These are phyloP conservation scores for Drosophila greeni DNA, from an alignment of 2,888 invertebrate species.

Conservation along the genomic window DNA sequence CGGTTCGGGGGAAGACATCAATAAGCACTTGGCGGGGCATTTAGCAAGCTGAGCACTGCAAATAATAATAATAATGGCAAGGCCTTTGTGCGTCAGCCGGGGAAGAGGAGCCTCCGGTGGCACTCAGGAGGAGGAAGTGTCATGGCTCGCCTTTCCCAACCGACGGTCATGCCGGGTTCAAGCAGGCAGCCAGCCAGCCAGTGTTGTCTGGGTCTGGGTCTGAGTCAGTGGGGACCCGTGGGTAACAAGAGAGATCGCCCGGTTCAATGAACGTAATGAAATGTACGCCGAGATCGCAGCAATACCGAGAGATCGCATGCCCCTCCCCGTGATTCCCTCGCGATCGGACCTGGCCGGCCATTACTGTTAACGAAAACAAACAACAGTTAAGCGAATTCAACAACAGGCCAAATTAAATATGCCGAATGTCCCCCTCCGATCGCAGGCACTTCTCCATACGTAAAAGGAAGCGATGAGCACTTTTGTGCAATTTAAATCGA, in stretches of 20 bases:
- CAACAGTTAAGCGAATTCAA: slow-evolving; percentile 61
- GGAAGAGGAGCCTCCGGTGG: slow-evolving; percentile 2
- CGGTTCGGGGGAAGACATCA: slow-evolving; percentile 21
- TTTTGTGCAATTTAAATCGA: slow-evolving; percentile 43
- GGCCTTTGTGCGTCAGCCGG: slow-evolving; percentile 36
- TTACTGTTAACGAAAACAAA: slow-evolving; percentile 67
- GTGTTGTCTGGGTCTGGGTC: slow-evolving; percentile 44
- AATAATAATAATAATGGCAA: slow-evolving; percentile 24
- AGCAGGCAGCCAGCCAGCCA: slow-evolving; percentile 14
- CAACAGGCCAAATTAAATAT: slow-evolving; percentile 49
- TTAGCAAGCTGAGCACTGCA: slow-evolving; percentile 37
- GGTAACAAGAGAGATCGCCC: slow-evolving; percentile 42
- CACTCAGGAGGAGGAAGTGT: slow-evolving; percentile 31
- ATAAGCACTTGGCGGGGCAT: slow-evolving; percentile 35
- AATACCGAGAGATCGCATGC: not conserved
- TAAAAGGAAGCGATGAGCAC: slow-evolving; percentile 60
- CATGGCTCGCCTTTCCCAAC: slow-evolving; percentile 27
- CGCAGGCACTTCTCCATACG: slow-evolving; percentile 21
- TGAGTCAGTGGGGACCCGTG: slow-evolving; percentile 31
- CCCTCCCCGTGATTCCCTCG: not conserved
- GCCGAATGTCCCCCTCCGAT: slow-evolving; percentile 37
- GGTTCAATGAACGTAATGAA: slow-evolving; percentile 69
- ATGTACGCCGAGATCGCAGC: slow-evolving; percentile 37
- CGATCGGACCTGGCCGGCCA: slow-evolving; percentile 45
- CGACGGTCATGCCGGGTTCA: slow-evolving; percentile 44